Evolutionary conservation across 2,888 invertebrate genomes (phyloP), one percentile per base, ranked within the genome.

Genomic region (Eupeodes luniger): DNA sequence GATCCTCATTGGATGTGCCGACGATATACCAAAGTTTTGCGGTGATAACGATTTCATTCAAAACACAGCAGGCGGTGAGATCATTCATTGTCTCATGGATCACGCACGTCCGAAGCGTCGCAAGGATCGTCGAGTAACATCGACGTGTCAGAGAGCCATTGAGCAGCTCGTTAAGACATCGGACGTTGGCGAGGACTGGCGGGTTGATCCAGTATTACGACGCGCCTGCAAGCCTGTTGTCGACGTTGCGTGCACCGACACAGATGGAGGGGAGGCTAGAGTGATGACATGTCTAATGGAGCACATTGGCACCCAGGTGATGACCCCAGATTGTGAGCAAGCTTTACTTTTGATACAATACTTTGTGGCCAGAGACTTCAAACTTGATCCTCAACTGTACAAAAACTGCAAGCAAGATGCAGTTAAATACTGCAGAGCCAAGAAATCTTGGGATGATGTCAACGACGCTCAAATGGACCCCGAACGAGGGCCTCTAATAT

Each of bases 221-320:
- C 96, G 97, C 92, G 97, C 98, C 1, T 99, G 99, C 92, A 96
- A 96, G 91, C 95, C 96, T 2, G 97, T 98, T 9, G 98, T 98
- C 0, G 96, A 97, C 92, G 94, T 95, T 49, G 96, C 96, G 3
- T 98, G 98, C 91, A 95, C 95, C 89, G 96, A 96, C 91, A 94
- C 96, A 0, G 95, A 94, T 88, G 96, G 96, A 40, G 97, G 97
- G 14, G 96, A 97, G 93, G 97, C 96, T 0, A 95, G 96, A 91
- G 96, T 99, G 0, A 97, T 99, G 95, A 96, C 97, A 27, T 99
- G 99, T 92, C 95, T 99, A 49, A 97, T 99, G 97, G 97, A 98
- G 91, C 97, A 98, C 92, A 94, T 99, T 69, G 97, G 97, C 55
- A 96, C 97, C 2, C 94, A 96, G 59, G 90, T 91, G 0, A 99